Conservation (phyloP, 1,140 invertebrate species). For the Proctacanthus coquilletti region DNA sequence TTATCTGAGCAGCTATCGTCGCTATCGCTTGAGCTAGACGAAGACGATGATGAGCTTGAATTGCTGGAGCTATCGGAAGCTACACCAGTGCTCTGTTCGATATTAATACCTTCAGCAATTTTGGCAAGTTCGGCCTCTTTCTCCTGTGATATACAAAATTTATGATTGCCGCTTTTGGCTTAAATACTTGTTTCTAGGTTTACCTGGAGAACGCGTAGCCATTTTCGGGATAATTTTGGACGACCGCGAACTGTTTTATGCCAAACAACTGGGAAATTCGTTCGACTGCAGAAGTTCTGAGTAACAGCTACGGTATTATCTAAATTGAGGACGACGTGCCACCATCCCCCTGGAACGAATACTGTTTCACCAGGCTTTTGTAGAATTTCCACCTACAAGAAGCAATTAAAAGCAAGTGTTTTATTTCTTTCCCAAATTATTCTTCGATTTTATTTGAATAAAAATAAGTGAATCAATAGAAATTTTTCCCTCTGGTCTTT, state of each 20-base stretch:
- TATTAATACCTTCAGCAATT: slow-evolving; percentile 73
- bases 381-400: slow-evolving; percentile 75
- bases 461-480: slow-evolving; percentile 1
- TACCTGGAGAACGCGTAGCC: slow-evolving; percentile 53
- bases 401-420: slow-evolving; percentile 4
- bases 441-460: too few species aligned
- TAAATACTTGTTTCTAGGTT: slow-evolving; percentile 2
- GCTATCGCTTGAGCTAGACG: slow-evolving; percentile 45
- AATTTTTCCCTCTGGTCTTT: too few species aligned
- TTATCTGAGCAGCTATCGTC: slow-evolving; percentile 29
- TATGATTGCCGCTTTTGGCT: not conserved
- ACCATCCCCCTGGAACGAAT: slow-evolving; percentile 96
- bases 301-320: slow-evolving; percentile 94
- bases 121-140: slow-evolving; percentile 70
- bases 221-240: slow-evolving; percentile 84
- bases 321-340: slow-evolving; percentile 97
- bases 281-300: slow-evolving; percentile 92
- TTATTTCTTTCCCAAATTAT: not conserved
- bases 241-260: slow-evolving; percentile 92
- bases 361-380: slow-evolving; percentile 95
- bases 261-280: slow-evolving; percentile 96
- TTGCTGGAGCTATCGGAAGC: slow-evolving; percentile 89
- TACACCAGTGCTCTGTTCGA: slow-evolving; percentile 73
- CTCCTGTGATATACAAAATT: slow-evolving; percentile 31
- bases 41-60: slow-evolving; percentile 69